These are phyloP conservation scores for Psylliodes chrysocephalus DNA, from an alignment of 2,888 invertebrate genomes.

Conservation along the genomic window DNA sequence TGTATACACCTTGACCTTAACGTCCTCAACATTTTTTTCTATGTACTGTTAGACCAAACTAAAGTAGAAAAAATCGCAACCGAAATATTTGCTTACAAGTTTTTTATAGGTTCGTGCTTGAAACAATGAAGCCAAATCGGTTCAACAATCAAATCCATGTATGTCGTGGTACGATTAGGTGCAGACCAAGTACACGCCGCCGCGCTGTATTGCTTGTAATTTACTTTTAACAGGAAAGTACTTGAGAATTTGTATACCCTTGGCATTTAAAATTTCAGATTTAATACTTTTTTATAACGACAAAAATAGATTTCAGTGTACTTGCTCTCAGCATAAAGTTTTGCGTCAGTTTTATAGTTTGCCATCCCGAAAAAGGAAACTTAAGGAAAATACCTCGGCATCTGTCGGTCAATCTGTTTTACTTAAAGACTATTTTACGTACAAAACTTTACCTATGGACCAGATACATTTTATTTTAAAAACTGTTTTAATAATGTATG, in stretches of 20 bases:
- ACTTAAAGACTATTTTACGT: too few species aligned
- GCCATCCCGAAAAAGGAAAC: too few species aligned
- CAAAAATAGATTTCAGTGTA: too few species aligned
- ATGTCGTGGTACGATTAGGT: constrained; percentile 46
- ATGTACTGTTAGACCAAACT: constrained; percentile 27
- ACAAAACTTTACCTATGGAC: background rate
- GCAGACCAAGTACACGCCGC: constrained; percentile 47
- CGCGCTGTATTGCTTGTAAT: constrained; percentile 47
- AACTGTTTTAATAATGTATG: background rate
- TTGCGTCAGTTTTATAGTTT: too few species aligned
- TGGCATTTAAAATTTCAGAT: too few species aligned
- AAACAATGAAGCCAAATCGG: constrained; percentile 38
- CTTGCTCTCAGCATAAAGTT: too few species aligned
- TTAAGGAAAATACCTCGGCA: too few species aligned
- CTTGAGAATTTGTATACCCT: background rate
- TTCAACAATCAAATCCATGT: constrained; percentile 39
- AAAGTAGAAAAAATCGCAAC: constrained; percentile 37
- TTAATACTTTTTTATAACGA: too few species aligned
- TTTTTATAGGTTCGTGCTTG: constrained; percentile 38
- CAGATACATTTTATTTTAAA: constrained; percentile 16
- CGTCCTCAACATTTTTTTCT: constrained; percentile 4
- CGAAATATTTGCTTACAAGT: constrained; percentile 36
- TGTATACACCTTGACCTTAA: constrained; percentile 19
- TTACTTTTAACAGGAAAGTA: constrained; percentile 39
- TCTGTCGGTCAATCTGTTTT: too few species aligned